Evolutionary conservation across 2,113 vertebrate species (phyloP), one percentile per base, ranked within the genome.

Genomic region (Pollachius pollachius): DNA sequence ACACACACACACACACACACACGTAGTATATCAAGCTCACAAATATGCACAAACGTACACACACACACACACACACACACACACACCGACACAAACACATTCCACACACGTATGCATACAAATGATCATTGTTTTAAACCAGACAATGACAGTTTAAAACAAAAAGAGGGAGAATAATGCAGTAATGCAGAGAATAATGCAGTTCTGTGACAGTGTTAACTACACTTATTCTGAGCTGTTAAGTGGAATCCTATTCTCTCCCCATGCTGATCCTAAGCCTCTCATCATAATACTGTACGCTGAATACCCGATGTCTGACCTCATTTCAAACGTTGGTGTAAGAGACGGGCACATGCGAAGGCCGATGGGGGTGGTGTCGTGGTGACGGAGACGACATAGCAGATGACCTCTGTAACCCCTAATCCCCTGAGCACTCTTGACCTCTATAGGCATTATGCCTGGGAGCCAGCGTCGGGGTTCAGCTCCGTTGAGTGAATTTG

Each of bases 261-360:
- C 74, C 57, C 64, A 70, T 23, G 6, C 66, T 80, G 73, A 81
- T 75, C 72, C 68, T 77, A 84, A 84, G 71, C 69, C 68, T 65
- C 69, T 72, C 41, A 48, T 73, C 34, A 64, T 84, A 84, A 84
- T 87, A 74, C 11, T 6, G 41, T 48, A 12, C 72, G 70, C 72
- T 37, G 62, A 71, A 78, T 74, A 78, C 68, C 73, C 58, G 81
- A 78, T 84, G 75, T 76, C 79, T 77, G 66, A 80, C 80, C 82
- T 84, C 71, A 84, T 84, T 82, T 82, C 76, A 84, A 77, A 59
- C 81, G 41, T 48, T 23, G 23, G 41, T 48, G 41, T 48, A 13
- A 48, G 41, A 9, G 41, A 48, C 8, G 2, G 37, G 41, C 41
- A 9, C 41, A 48, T 48, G 2, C 12, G 11, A 48, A 48, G 9